These are phyloP conservation scores for Molossus molossus DNA, from an alignment of 2,797 vertebrate species.

Conservation along the genomic window DNA sequence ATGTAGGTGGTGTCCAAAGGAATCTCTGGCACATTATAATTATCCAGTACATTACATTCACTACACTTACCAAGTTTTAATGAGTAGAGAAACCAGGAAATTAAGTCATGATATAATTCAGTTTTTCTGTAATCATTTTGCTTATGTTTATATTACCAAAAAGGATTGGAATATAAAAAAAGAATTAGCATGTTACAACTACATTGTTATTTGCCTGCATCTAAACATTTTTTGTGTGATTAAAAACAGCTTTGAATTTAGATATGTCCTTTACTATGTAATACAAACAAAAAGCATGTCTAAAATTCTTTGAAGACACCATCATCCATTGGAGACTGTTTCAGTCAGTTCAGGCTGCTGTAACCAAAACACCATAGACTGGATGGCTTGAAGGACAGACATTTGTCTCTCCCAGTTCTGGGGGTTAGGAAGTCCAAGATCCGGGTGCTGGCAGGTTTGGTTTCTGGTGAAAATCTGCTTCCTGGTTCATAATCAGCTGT, in stretches of 20 bases:
- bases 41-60: constrained; percentile 69
- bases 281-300: constrained; percentile 40
- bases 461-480: not conserved
- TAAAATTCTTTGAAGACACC: constrained; percentile 68
- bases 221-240: constrained; percentile 54
- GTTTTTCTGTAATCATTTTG: constrained; percentile 64
- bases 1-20: constrained; percentile 61
- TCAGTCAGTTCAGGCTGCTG: not conserved
- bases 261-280: constrained; percentile 14
- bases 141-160: constrained; percentile 59
- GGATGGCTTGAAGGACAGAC: not conserved
- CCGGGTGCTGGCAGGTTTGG: not conserved
- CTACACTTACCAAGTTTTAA: constrained; percentile 62
- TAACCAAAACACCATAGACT: constrained; percentile 6
- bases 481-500: not conserved
- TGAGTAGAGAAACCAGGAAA: constrained; percentile 77
- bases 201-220: not conserved
- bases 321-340: not conserved
- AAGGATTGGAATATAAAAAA: constrained; percentile 58
- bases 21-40: constrained; percentile 66
- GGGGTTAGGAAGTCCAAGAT: not conserved
- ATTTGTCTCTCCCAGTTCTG: not conserved
- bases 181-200: constrained; percentile 57
- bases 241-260: constrained; percentile 68
- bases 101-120: constrained; percentile 58